Base-by-base conservation (phyloP, 1,140 invertebrate genomes). In the Anoplophora glabripennis region DNA sequence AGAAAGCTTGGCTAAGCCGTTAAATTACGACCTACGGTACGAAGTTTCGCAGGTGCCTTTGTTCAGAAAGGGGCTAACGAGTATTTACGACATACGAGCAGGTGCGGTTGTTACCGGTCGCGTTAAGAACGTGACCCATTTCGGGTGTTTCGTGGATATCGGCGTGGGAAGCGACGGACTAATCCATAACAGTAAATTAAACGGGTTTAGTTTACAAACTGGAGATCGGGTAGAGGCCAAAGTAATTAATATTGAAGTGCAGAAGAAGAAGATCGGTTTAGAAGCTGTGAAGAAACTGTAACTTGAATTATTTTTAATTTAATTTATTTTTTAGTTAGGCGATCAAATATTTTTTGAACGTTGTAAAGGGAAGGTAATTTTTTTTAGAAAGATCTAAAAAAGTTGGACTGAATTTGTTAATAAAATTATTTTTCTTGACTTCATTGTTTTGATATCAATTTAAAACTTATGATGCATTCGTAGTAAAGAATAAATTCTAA, bases 101-200 rank as follows among this genome's bases (percentile, higher is more conserved):
- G 84, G 83, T 0, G 75, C 77, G 34, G 66, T 73, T 10, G 53
- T 75, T 36, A 70, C 66, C 7, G 89, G 90, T 14, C 80, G 83
- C 1, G 86, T 93, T 0, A 82, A 80, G 4, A 97, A 96, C 75
- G 85, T 92, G 0, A 93, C 92, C 0, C 85, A 90, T 62, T 96
- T 96, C 76, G 94, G 94, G 11, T 85, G 87, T 38, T 97, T 96
- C 76, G 88, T 96, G 4, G 93, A 96, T 73, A 85, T 94, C 60
- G 93, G 93, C 0, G 85, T 95, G 0, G 88, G 84, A 3, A 81
- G 72, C 40, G 81, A 88, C 76, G 93, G 88, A 0, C 78, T 96
- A 14, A 84, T 95, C 41, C 92, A 92, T 61, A 76, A 72, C 0
- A 86, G 79, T 45, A 81, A 85, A 53, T 76, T 88, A 72, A 80